Percentiles rank a stretch among this genome's conserved stretches.
phyloP scores from a whole-genome alignment of 1,140 invertebrate species.

The Cardiocondyla obscurior region DNA sequence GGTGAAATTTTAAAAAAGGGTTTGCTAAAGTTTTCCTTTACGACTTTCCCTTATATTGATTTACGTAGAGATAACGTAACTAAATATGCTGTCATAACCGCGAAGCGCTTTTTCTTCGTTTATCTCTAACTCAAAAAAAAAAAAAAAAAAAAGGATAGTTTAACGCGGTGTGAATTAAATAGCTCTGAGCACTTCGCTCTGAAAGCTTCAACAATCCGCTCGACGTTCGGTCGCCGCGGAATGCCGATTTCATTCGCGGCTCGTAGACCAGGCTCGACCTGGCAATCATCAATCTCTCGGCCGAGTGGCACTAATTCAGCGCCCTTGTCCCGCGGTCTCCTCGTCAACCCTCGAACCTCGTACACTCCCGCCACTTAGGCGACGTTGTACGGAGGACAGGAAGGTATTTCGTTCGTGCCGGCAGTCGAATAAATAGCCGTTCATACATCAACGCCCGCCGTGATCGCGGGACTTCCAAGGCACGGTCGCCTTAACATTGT shows the following conservation, averaged over 20 bases:
- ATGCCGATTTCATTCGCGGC: conserved; percentile 61
- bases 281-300: conserved; percentile 80
- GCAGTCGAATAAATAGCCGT: conserved; percentile 76
- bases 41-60: background rate
- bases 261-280: background rate
- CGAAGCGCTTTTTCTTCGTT: background rate
- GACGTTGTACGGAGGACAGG: conserved; percentile 63
- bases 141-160: background rate
- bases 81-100: too few species aligned
- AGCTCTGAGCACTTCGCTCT: background rate
- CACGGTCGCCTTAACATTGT: conserved; percentile 62
- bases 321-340: conserved; percentile 79
- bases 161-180: conserved; percentile 13
- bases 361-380: conserved; percentile 65
- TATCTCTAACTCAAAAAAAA: background rate
- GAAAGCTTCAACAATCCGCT: conserved; percentile 47
- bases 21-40: background rate
- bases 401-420: conserved; percentile 74
- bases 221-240: conserved; percentile 47
- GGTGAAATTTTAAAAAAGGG: conserved; percentile 23
- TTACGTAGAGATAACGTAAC: background rate
- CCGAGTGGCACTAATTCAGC: conserved; percentile 80
- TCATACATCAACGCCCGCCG: conserved; percentile 75
- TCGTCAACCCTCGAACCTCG: conserved; percentile 65
- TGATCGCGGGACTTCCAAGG: conserved; percentile 60